A percentile compares a stretch with the other conserved stretches of the same genome.
Evolutionary conservation across 2,113 vertebrate genomes (phyloP).

Genomic region (Ciconia stormi): DNA sequence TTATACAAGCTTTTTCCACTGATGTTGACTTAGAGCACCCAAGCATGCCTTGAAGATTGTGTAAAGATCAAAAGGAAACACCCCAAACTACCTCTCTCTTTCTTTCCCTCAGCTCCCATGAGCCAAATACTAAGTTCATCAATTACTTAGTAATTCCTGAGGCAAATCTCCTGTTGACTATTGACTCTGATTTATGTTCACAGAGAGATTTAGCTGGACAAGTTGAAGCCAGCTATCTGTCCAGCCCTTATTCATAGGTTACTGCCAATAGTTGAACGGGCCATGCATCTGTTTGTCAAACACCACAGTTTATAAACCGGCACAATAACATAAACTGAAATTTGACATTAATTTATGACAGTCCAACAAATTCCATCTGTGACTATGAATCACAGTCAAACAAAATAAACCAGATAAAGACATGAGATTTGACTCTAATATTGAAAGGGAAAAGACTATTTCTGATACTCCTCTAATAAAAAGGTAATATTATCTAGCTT

Average conservation of each 20-base stretch:
- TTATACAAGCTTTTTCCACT: background rate
- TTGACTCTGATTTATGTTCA: background rate
- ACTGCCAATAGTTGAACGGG: background rate
- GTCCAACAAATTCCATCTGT: background rate
- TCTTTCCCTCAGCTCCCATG: background rate
- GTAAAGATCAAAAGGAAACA: background rate
- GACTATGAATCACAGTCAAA: background rate
- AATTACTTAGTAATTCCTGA: background rate
- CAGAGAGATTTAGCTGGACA: background rate
- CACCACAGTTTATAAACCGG: background rate
- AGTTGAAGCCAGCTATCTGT: background rate
- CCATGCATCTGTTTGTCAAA: background rate
- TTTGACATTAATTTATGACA: background rate
- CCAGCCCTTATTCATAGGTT: background rate
- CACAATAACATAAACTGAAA: background rate
- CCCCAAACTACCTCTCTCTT: background rate
- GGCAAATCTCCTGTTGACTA: background rate
- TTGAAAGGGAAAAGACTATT: background rate
- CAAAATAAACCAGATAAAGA: background rate
- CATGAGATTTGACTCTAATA: background rate
- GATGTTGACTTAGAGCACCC: background rate
- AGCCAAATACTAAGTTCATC: background rate
- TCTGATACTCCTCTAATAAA: background rate
- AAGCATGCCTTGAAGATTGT: background rate
- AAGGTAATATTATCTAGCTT: background rate